Evolutionary conservation across 2,113 vertebrate genomes (phyloP).

Genomic region (Nanger granti): DNA sequence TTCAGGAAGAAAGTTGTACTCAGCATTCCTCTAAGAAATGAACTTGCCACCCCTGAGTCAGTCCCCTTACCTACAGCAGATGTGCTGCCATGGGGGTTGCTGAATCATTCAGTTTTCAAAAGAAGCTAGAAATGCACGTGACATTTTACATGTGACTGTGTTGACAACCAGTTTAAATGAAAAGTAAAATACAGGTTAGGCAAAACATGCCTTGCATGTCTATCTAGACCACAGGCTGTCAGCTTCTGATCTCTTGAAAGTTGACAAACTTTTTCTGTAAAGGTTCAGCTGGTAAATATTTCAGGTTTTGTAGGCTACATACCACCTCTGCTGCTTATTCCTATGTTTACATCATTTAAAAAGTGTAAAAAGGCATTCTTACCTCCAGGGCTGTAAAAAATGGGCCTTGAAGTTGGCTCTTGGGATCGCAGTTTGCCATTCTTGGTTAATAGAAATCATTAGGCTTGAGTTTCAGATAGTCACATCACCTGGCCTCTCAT

Average conservation of each 20-base stretch:
- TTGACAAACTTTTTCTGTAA: neutral
- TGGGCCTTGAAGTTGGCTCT: neutral
- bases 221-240: neutral
- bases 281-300: neutral
- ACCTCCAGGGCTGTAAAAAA: neutral
- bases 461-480: neutral
- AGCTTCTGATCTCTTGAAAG: neutral
- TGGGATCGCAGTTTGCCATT: neutral
- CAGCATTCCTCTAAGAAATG: neutral
- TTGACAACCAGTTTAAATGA: neutral
- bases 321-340: neutral
- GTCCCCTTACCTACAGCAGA: neutral
- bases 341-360: slow-evolving; percentile 2
- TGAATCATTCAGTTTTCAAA: neutral
- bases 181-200: neutral
- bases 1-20: neutral
- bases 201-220: neutral
- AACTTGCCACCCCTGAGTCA: neutral
- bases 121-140: neutral
- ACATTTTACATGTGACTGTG: neutral
- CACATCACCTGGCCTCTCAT: neutral
- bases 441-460: neutral
- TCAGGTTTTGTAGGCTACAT: neutral
- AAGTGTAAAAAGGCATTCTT: neutral
- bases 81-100: too few relatives aligned